These are phyloP conservation scores for Xiphophorus maculatus DNA, from an alignment of 2,113 vertebrate genomes.

Conservation along the genomic window DNA sequence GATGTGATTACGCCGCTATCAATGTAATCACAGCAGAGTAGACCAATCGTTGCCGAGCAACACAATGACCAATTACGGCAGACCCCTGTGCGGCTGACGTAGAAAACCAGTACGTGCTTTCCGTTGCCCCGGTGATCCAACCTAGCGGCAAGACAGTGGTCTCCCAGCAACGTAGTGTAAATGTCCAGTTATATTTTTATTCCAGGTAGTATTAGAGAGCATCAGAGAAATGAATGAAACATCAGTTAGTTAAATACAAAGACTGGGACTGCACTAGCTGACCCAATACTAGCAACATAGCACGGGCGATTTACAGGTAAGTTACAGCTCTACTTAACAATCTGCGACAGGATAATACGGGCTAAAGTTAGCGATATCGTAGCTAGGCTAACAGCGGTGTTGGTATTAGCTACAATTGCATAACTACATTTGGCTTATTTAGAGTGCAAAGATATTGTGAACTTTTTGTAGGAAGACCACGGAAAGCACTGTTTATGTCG, in stretches of 20 bases:
- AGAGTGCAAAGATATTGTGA: neutral
- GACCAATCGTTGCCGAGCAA: constrained; percentile 5
- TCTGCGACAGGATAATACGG: neutral
- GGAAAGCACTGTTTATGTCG: fast-evolving
- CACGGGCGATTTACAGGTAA: constrained; percentile 49
- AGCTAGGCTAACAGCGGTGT: constrained; percentile 3
- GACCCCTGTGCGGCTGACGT: neutral
- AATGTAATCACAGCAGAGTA: neutral
- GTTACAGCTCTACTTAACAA: neutral
- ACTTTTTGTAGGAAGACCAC: fast-evolving
- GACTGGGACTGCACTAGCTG: neutral
- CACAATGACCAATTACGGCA: neutral
- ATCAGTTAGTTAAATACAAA: neutral
- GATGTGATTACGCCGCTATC: neutral
- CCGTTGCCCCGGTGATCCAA: neutral
- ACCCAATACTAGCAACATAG: neutral
- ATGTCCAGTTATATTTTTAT: constrained; percentile 27
- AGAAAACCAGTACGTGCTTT: neutral
- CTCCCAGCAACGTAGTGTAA: constrained; percentile 76
- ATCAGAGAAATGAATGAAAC: constrained; percentile 50
- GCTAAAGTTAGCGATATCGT: constrained; percentile 38
- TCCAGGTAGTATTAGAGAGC: neutral
- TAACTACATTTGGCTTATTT: neutral
- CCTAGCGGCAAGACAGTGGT: constrained; percentile 36
- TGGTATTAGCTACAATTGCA: constrained; percentile 5